Evolutionary conservation across 2,888 invertebrate species (phyloP).

Genomic region (Amblyteles armatorius): DNA sequence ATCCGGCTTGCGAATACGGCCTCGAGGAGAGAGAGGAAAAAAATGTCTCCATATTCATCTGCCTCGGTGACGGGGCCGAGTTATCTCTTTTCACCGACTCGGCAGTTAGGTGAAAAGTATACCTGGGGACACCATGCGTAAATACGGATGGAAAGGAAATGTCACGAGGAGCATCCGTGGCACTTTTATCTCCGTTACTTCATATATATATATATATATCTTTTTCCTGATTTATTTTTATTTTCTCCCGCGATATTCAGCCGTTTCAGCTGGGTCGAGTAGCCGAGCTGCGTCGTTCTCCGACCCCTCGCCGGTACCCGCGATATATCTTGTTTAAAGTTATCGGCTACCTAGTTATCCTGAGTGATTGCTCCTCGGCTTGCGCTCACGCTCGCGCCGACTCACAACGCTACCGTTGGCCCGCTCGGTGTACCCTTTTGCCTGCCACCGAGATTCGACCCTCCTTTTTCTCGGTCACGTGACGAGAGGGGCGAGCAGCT

Average conservation of each 20-base stretch:
- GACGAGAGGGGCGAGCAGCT: background rate
- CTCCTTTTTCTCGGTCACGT: slow-evolving; percentile 43
- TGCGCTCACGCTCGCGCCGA: slow-evolving; percentile 61
- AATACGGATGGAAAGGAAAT: slow-evolving; percentile 80
- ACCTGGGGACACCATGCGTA: slow-evolving; percentile 69
- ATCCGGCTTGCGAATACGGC: slow-evolving; percentile 1
- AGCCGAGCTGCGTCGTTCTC: slow-evolving; percentile 51
- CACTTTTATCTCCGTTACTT: slow-evolving; percentile 69
- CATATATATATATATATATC: slow-evolving; percentile 49
- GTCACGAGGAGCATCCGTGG: slow-evolving; percentile 61
- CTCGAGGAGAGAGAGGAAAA: background rate
- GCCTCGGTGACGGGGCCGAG: background rate
- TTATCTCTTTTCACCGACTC: background rate
- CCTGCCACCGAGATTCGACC: slow-evolving; percentile 41
- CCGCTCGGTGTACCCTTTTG: background rate
- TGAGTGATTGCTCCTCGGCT: slow-evolving; percentile 75
- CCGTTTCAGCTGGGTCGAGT: slow-evolving; percentile 41
- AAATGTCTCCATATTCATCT: slow-evolving; percentile 21
- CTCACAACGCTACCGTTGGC: slow-evolving; percentile 22
- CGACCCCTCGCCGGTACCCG: slow-evolving; percentile 60
- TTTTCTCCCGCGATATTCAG: slow-evolving; percentile 39
- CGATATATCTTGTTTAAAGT: slow-evolving; percentile 79
- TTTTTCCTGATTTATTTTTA: slow-evolving; percentile 46
- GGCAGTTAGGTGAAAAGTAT: slow-evolving; percentile 30
- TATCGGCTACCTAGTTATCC: slow-evolving; percentile 78